These are phyloP conservation scores for Ptilodon capucinus DNA, from an alignment of 2,888 invertebrate species.

Conservation along the genomic window DNA sequence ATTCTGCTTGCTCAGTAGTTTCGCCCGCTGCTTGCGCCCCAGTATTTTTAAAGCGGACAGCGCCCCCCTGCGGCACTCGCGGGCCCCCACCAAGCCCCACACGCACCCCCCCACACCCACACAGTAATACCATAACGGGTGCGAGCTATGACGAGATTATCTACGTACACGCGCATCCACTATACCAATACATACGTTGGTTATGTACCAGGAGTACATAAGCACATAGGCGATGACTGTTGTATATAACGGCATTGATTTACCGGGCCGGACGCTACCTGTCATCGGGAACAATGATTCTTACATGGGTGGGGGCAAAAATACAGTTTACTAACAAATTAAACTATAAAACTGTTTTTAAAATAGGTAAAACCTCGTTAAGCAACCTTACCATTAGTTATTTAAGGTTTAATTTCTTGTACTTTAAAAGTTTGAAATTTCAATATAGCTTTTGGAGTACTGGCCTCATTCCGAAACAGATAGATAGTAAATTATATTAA, in stretches of 20 bases:
- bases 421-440: too few species aligned
- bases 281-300: conserved; percentile 70
- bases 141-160: conserved; percentile 82
- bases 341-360: neutral
- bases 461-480: too few species aligned
- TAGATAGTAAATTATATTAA: too few species aligned
- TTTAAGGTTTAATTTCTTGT: neutral
- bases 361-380: neutral
- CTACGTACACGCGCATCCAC: conserved; percentile 72
- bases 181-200: conserved; percentile 63
- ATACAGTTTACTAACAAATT: conserved; percentile 19
- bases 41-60: conserved; percentile 81
- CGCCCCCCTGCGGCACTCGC: conserved; percentile 70
- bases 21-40: conserved; percentile 57
- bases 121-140: conserved; percentile 82
- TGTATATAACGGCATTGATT: conserved; percentile 73
- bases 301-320: conserved; percentile 54
- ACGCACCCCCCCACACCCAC: conserved; percentile 57
- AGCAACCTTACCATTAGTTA: neutral
- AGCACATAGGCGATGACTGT: conserved; percentile 70
- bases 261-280: conserved; percentile 69
- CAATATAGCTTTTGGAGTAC: too few species aligned
- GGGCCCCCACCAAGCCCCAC: conserved; percentile 41
- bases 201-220: conserved; percentile 69
- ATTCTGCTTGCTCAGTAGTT: conserved; percentile 67